Conservation (phyloP, 2,113 vertebrate species). For the Tretioscincus oriximinensis region DNA sequence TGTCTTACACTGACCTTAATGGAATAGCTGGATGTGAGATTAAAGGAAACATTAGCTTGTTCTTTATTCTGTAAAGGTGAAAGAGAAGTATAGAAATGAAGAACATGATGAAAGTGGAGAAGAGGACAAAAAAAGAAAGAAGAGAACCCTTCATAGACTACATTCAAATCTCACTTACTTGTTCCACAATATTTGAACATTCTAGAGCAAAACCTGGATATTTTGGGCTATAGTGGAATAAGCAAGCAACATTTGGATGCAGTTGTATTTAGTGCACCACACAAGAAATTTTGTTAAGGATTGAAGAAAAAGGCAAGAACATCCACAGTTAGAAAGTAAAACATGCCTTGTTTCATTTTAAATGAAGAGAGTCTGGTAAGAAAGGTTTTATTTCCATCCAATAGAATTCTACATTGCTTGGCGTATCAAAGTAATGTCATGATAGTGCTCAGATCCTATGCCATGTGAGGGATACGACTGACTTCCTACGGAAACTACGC, state of each 20-base stretch:
- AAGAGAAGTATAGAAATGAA: conserved; percentile 70
- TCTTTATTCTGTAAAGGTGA: conserved; percentile 70
- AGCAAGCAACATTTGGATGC: too few relatives aligned
- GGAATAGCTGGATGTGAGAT: conserved; percentile 59
- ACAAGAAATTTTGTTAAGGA: conserved; percentile 12
- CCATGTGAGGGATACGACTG: too few relatives aligned
- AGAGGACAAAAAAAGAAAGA: background rate
- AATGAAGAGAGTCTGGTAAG: background rate
- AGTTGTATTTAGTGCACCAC: conserved; percentile 8
- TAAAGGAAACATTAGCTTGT: conserved; percentile 67
- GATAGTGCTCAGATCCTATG: too few relatives aligned
- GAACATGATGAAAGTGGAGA: conserved; percentile 53
- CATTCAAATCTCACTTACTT: too few relatives aligned
- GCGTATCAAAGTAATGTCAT: background rate
- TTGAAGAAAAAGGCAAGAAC: conserved; percentile 7
- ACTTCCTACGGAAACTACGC: too few relatives aligned
- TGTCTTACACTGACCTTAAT: conserved; percentile 66
- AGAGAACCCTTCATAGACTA: background rate
- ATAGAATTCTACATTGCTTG: background rate
- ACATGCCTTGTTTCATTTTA: background rate
- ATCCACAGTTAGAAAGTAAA: conserved; percentile 15
- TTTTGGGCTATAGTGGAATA: too few relatives aligned
- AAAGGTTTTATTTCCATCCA: background rate
- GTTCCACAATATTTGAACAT: too few relatives aligned
- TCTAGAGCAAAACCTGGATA: too few relatives aligned